Base-by-base conservation (phyloP, 2,113 vertebrate genomes). In the Tenebrosternarchus preto region DNA sequence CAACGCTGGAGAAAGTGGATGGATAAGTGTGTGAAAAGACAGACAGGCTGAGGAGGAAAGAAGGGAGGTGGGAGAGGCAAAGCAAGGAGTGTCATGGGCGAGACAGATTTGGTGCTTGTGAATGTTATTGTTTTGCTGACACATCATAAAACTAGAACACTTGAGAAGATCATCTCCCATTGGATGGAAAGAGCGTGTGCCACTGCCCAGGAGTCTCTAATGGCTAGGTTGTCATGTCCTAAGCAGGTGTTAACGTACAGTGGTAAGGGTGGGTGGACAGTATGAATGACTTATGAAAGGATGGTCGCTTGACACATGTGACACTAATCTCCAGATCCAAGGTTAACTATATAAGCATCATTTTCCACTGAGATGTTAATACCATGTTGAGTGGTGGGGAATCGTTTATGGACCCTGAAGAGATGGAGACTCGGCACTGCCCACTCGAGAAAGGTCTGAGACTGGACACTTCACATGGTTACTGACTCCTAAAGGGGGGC, bases 21-120 rank as follows among this genome's bases (percentile, higher is more conserved):
- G n/a, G 78, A 72, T 66, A 68, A 50, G 64, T 78, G 80, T 82
- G 80, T 61, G 73, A 80, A 78, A 82, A 85, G 80, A 82, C 72
- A 82, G 80, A 73, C 46, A 73, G 59, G 61, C 76, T 17, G 16
- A 50, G 31, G 67, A 77, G 36, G 39, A 24, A 73, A 46, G 59
- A 5, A 24, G 64, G 72, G 29, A 77, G 64, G 74, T 78, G 57
- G 5, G 12, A 25, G 27, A 53, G 27, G 5, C 17, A 22, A 55
- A 15, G 46, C 55, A 9, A 39, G 64, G 50, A 36, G 56, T 55
- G 50, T 24, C 7, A 29, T 0, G n/a, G 39, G 27, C 39, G 19
- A 71, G 57, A 12, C 22, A 73, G 27, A 73, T 72, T 64, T 72
- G 81, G 36, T 70, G 56, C 53, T 74, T 69, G 36, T 39, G 39